phyloP scores from a whole-genome alignment of 2,888 invertebrate species.

The Calameuta idolon region DNA sequence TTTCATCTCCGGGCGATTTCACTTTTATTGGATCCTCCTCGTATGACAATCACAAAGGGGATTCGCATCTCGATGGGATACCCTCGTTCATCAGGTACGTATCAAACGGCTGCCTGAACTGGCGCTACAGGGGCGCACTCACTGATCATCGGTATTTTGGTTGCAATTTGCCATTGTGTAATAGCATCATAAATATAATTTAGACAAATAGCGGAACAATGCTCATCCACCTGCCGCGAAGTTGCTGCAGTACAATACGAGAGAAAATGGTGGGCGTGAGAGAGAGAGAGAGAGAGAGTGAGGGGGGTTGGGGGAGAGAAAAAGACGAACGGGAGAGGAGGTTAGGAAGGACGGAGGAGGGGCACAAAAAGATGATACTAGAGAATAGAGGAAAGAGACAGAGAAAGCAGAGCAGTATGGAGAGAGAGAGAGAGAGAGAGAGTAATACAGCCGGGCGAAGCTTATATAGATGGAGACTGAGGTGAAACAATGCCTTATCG shows the following conservation, averaged over 20 bases:
- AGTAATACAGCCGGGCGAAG: conserved; percentile 27
- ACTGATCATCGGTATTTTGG: conserved; percentile 40
- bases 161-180: conserved; percentile 37
- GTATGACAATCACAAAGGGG: conserved; percentile 45
- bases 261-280: conserved; percentile 14
- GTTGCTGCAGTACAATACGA: conserved; percentile 1
- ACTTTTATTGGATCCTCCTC: conserved; percentile 47
- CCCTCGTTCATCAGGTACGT: too few relatives aligned
- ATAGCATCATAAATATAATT: conserved; percentile 41
- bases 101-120: too few relatives aligned
- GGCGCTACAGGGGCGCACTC: conserved; percentile 31
- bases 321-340: conserved; percentile 8
- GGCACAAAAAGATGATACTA: neutral
- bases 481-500: conserved; percentile 64
- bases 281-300: conserved; percentile 32
- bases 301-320: neutral
- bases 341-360: neutral
- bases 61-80: too few relatives aligned
- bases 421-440: neutral
- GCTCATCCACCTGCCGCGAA: conserved; percentile 19
- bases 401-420: neutral
- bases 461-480: conserved; percentile 46
- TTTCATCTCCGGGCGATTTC: conserved; percentile 46
- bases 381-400: neutral
- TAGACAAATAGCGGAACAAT: conserved; percentile 41